These are phyloP conservation scores for Pluvialis apricaria DNA, from an alignment of 2,113 vertebrate genomes.

Conservation along the genomic window DNA sequence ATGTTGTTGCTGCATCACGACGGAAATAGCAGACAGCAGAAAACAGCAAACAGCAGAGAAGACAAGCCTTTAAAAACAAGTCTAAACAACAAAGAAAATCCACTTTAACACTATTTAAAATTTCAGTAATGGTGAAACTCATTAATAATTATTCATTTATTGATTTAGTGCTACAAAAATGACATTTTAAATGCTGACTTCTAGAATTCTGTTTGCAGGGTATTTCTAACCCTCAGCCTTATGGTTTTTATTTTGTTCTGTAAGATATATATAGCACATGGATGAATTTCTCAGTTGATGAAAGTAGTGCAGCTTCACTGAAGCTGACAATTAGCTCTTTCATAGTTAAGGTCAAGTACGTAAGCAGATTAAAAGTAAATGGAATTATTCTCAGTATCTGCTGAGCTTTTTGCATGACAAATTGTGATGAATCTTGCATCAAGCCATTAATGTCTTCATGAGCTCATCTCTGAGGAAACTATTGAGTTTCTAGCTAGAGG, in stretches of 20 bases:
- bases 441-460: not conserved
- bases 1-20: conserved; percentile 47
- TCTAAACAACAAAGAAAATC: not conserved
- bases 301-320: not conserved
- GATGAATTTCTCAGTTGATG: not conserved
- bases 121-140: not conserved
- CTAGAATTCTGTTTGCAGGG: not conserved
- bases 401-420: not conserved
- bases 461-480: not conserved
- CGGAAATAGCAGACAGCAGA: conserved; percentile 18
- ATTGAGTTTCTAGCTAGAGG: not conserved
- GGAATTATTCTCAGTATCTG: not conserved
- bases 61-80: not conserved
- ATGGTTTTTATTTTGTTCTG: not conserved
- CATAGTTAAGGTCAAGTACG: not conserved
- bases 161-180: not conserved
- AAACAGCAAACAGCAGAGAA: not conserved
- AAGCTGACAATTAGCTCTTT: not conserved
- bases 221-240: not conserved
- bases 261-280: not conserved
- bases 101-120: not conserved
- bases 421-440: not conserved
- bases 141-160: not conserved
- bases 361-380: not conserved
- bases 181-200: not conserved